phyloP scores from a whole-genome alignment of 2,113 vertebrate genomes.

The Bucco capensis region DNA sequence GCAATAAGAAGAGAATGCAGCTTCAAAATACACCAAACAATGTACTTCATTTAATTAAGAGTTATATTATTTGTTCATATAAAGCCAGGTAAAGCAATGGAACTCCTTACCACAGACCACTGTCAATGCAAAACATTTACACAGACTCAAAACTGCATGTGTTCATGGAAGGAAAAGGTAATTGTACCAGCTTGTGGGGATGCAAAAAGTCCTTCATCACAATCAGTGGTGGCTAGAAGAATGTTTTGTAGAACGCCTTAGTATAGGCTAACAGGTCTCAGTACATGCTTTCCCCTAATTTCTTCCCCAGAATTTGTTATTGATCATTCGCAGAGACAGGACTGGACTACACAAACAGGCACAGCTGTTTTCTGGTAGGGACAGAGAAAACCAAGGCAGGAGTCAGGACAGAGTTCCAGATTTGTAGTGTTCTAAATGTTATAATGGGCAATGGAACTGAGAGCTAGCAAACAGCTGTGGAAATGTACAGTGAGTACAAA shows the following conservation, averaged over 20 bases:
- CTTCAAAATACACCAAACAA: not conserved
- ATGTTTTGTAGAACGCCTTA: not conserved
- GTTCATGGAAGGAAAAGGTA: not conserved
- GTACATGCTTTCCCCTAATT: not conserved
- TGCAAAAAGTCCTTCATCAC: not conserved
- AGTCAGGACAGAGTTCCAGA: not conserved
- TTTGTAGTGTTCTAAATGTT: not conserved
- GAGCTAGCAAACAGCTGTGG: not conserved
- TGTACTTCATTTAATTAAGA: not conserved
- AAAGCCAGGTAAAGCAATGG: not conserved
- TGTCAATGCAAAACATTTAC: not conserved
- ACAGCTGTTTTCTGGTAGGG: not conserved
- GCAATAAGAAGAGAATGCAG: not conserved
- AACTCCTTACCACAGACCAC: not conserved
- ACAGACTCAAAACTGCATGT: not conserved
- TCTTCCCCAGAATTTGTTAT: not conserved
- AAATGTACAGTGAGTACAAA: not conserved
- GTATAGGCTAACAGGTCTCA: not conserved
- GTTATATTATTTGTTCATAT: not conserved
- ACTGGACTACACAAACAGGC: not conserved
- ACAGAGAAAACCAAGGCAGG: not conserved
- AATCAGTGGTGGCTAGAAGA: not conserved
- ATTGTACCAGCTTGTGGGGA: not conserved
- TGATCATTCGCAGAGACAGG: not conserved
- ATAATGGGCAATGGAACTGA: not conserved